phyloP scores from a whole-genome alignment of 2,888 invertebrate species.

The Drosophila recens region DNA sequence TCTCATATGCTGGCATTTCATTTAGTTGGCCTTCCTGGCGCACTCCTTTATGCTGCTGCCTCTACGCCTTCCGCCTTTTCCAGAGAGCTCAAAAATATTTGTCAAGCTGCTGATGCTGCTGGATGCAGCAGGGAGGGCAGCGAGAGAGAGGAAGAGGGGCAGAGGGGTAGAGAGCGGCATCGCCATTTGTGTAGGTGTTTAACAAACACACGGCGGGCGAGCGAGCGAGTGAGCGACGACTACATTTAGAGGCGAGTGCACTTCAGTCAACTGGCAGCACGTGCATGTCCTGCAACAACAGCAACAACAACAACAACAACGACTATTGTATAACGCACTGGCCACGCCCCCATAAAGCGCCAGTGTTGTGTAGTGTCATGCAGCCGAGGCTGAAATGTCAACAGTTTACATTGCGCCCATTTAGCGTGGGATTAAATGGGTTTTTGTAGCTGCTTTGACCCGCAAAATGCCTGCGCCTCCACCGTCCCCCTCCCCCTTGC shows the following conservation, averaged over 20 bases:
- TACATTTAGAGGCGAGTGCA: conserved; percentile 68
- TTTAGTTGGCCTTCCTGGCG: conserved; percentile 56
- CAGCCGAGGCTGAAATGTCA: conserved; percentile 72
- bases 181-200: conserved; percentile 74
- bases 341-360: conserved; percentile 20
- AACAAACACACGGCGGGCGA: conserved; percentile 63
- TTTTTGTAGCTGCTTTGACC: conserved; percentile 67
- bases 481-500: neutral
- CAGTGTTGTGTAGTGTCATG: conserved; percentile 60
- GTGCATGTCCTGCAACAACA: conserved; percentile 59
- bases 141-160: neutral
- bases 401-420: conserved; percentile 79
- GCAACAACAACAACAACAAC: conserved; percentile 31
- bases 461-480: conserved; percentile 17
- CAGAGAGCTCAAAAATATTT: conserved; percentile 68
- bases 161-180: conserved; percentile 1
- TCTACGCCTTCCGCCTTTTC: conserved; percentile 27
- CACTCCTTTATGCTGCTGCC: conserved; percentile 20
- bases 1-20: conserved; percentile 64
- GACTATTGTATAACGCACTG: conserved; percentile 50
- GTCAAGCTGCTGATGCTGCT: conserved; percentile 46
- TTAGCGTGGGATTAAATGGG: conserved; percentile 79
- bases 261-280: conserved; percentile 54
- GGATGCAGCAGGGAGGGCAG: conserved; percentile 6
- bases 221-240: conserved; percentile 32